These are phyloP conservation scores for Melospiza melodia DNA, from an alignment of 2,113 vertebrate species.

Conservation along the genomic window DNA sequence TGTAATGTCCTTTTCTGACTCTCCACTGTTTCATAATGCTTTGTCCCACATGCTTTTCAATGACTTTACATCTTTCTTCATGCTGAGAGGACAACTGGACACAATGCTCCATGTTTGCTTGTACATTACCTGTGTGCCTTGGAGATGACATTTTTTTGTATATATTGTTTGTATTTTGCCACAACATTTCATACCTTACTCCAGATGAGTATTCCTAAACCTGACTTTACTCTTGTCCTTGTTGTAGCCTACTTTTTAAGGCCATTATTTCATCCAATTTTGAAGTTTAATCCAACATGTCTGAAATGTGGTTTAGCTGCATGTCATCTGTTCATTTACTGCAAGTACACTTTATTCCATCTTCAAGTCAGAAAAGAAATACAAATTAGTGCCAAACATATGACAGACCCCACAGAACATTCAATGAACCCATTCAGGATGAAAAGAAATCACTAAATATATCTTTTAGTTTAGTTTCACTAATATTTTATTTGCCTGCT, in stretches of 20 bases:
- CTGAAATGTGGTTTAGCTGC: background rate
- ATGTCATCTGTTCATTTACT: background rate
- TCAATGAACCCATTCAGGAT: background rate
- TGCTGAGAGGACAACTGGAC: background rate
- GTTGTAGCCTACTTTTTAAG: background rate
- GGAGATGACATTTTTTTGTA: background rate
- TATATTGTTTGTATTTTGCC: background rate
- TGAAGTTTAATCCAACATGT: background rate
- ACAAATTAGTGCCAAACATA: background rate
- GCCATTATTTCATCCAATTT: background rate
- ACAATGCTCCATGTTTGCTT: background rate
- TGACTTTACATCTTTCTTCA: background rate
- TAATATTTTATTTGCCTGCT: background rate
- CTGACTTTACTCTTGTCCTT: background rate
- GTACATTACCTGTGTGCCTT: background rate
- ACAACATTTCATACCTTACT: background rate
- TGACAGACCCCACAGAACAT: background rate
- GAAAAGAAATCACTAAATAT: background rate
- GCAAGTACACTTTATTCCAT: background rate
- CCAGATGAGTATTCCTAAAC: background rate
- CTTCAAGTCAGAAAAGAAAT: background rate
- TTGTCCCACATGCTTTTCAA: background rate
- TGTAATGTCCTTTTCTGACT: background rate
- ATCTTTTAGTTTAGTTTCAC: background rate
- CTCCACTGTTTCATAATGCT: background rate